A percentile compares a stretch with the other conserved stretches of the same genome.
These are phyloP conservation scores for Mola mola DNA, from an alignment of 2,113 vertebrate species.

Conservation along the genomic window DNA sequence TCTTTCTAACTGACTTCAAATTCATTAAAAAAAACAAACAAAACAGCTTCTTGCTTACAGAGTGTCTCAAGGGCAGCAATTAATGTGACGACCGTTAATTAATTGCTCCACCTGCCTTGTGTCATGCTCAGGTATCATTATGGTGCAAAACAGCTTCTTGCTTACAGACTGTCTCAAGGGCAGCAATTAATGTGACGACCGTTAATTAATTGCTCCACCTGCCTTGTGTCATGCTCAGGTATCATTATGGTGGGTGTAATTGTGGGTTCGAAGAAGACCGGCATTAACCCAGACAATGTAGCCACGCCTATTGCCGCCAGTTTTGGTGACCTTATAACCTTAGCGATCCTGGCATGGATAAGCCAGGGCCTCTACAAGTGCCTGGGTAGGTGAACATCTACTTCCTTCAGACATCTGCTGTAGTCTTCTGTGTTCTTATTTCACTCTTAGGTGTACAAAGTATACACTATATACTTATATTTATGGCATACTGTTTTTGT, in stretches of 20 bases:
- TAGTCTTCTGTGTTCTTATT: too few species aligned
- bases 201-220: not conserved
- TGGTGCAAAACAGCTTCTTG: too few species aligned
- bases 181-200: not conserved
- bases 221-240: slow-evolving; percentile 74
- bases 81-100: not conserved
- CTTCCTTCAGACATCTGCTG: too few species aligned
- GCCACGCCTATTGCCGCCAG: slow-evolving; percentile 97
- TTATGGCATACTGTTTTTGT: too few species aligned
- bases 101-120: not conserved
- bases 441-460: too few species aligned
- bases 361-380: slow-evolving; percentile 95
- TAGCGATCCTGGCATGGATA: slow-evolving; percentile 97
- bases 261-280: slow-evolving; percentile 97
- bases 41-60: too few species aligned
- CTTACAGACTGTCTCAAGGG: too few species aligned
- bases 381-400: slow-evolving; percentile 88
- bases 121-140: slow-evolving; percentile 88
- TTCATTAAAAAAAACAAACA: too few species aligned
- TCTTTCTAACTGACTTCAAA: too few species aligned
- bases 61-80: too few species aligned
- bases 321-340: slow-evolving; percentile 96
- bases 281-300: slow-evolving; percentile 97
- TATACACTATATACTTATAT: too few species aligned
- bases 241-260: slow-evolving; percentile 99